Evolutionary conservation across 2,113 vertebrate species (phyloP).

Genomic region (Gambusia holbrooki): DNA sequence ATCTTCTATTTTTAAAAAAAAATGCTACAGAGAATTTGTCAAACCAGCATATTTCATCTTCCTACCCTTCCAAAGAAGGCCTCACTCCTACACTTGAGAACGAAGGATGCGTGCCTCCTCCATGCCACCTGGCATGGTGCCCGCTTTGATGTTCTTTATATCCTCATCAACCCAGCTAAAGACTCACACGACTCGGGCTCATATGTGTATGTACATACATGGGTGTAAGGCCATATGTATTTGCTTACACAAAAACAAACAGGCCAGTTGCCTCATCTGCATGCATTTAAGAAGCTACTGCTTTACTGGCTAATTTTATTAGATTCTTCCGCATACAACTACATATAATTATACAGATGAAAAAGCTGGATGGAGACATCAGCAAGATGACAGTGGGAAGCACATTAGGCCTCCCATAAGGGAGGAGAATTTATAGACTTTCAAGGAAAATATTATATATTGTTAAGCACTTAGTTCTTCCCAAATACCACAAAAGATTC

Average conservation of each 20-base stretch:
- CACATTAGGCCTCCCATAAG: conserved; percentile 18
- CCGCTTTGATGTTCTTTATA: conserved; percentile 56
- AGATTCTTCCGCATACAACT: conserved; percentile 12
- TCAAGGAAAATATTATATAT: not conserved
- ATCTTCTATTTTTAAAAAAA: conserved; percentile 11
- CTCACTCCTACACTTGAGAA: conserved; percentile 48
- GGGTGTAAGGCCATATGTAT: conserved; percentile 32
- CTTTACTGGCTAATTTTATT: conserved; percentile 25
- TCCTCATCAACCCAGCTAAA: conserved; percentile 60
- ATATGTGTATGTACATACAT: conserved; percentile 16
- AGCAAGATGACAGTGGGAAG: conserved; percentile 19
- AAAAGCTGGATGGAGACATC: conserved; percentile 8
- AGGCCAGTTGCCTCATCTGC: conserved; percentile 9
- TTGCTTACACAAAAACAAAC: conserved; percentile 26
- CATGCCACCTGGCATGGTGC: conserved; percentile 58
- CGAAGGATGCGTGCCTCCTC: conserved; percentile 28
- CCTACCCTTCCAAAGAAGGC: conserved; percentile 36
- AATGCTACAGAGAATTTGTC: conserved; percentile 24
- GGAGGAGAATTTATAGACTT: not conserved
- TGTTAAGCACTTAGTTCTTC: not conserved
- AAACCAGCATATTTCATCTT: conserved; percentile 41
- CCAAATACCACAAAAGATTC: not conserved
- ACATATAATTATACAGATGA: not conserved
- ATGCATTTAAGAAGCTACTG: conserved; percentile 2
- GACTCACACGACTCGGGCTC: conserved; percentile 36